phyloP scores from a whole-genome alignment of 2,113 vertebrate genomes.

The Etia nguti region DNA sequence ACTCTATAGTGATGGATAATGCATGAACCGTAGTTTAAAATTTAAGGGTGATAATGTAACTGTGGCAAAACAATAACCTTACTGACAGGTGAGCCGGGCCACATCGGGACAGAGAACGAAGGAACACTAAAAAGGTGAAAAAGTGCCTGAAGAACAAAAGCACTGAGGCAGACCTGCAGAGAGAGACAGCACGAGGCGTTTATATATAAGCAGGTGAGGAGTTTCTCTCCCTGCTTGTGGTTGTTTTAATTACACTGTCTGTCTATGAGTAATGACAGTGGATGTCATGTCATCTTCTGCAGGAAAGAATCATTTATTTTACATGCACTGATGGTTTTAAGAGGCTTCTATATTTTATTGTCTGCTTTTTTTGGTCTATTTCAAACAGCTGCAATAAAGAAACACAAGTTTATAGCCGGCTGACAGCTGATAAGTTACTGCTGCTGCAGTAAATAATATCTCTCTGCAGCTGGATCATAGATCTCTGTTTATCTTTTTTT shows the following conservation, averaged over 20 bases:
- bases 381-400: not conserved
- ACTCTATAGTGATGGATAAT: not conserved
- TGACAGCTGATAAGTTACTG: not conserved
- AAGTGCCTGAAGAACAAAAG: not conserved
- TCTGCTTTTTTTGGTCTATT: not conserved
- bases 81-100: not conserved
- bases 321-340: not conserved
- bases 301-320: not conserved
- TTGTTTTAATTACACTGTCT: not conserved
- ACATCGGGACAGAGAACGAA: not conserved
- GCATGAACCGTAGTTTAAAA: not conserved
- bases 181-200: not conserved
- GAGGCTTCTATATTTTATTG: not conserved
- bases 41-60: slow-evolving; percentile 2
- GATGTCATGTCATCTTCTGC: not conserved
- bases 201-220: not conserved
- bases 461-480: not conserved
- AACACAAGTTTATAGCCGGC: not conserved
- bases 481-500: not conserved
- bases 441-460: not conserved
- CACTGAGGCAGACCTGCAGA: not conserved
- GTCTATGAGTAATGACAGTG: not conserved
- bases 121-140: not conserved
- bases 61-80: not conserved
- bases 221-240: not conserved